phyloP scores from a whole-genome alignment of 2,888 invertebrate genomes.

The Drosophila suboccidentalis region DNA sequence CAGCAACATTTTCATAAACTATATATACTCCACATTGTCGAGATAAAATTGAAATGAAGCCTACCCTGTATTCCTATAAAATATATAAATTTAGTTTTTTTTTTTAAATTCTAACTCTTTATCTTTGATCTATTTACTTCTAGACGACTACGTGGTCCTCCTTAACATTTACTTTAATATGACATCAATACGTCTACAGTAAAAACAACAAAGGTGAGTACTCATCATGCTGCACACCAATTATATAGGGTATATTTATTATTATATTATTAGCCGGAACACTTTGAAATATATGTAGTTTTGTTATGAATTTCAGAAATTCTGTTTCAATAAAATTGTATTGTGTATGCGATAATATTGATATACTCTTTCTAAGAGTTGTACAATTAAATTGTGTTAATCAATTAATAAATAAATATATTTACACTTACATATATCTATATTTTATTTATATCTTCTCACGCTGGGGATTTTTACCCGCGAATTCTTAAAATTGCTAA shows the following conservation, averaged over 20 bases:
- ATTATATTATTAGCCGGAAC: neutral
- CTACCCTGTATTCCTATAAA: neutral
- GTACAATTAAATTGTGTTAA: neutral
- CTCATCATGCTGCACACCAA: neutral
- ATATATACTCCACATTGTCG: neutral
- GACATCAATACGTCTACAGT: conserved; percentile 5
- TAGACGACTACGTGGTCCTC: conserved; percentile 18
- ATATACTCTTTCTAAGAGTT: neutral
- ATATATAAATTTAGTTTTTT: neutral
- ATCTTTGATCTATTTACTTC: conserved; percentile 9
- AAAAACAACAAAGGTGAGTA: conserved; percentile 39
- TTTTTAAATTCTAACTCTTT: neutral
- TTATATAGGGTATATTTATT: neutral
- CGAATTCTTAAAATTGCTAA: too few relatives aligned
- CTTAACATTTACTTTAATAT: conserved; percentile 7
- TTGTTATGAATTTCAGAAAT: conserved; percentile 1
- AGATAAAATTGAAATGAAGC: neutral
- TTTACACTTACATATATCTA: too few relatives aligned
- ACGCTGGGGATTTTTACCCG: too few relatives aligned
- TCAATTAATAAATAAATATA: neutral
- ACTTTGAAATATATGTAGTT: neutral
- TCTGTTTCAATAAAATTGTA: neutral
- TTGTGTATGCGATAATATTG: neutral
- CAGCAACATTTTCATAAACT: neutral
- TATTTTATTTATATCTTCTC: too few relatives aligned